Evolutionary conservation across 2,113 vertebrate species (phyloP), one percentile per base, ranked within the genome.

Genomic region (Sphyrna mokarran): DNA sequence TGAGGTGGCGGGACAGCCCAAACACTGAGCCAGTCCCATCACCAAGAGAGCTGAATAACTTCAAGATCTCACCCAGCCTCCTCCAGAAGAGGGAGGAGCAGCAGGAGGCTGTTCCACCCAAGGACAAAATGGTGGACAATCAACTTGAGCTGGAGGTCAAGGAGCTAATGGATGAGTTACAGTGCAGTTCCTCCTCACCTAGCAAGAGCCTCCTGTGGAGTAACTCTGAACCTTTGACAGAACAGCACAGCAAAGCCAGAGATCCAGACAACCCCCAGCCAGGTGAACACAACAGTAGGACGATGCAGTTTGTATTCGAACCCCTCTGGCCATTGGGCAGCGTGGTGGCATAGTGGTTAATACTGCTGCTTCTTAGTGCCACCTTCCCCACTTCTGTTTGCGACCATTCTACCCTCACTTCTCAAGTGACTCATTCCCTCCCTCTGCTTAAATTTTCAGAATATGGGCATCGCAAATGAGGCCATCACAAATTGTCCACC

Each of bases 131-230:
- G 33, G 61, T 18, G 33, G 89, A 18, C 40, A 29, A 1, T 48
- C 2, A 16, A 95, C 5, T 2, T 13, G 9, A 54, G 40, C 11
- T 63, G 29, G 58, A 61, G 43, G 90, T 78, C 13, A 40, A 66
- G 22, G 83, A 33, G 2, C 40, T 37, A 85, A 3, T 11, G 1
- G 26, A 95, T 0, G 0, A 18, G 8, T n/a, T 95, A 48, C 33
- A 95, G 9, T 0, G 93, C 6, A 14, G 22, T n/a, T 61, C 90
- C 22, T 40, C 54, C 0, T 5, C 37, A 8, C 95, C 5, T 0
- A 29, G 48, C 0, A 43, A 96, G 37, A 83, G 2, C 0, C 26
- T 80, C 0, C 54, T 22, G 0, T 26, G 96, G 97, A 68, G 22
- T 14, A 78, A 91, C 94, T 48, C 26, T 48, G 63, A 83, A 94